Evolutionary conservation across 2,113 vertebrate species (phyloP).

Genomic region (Nestor notabilis): DNA sequence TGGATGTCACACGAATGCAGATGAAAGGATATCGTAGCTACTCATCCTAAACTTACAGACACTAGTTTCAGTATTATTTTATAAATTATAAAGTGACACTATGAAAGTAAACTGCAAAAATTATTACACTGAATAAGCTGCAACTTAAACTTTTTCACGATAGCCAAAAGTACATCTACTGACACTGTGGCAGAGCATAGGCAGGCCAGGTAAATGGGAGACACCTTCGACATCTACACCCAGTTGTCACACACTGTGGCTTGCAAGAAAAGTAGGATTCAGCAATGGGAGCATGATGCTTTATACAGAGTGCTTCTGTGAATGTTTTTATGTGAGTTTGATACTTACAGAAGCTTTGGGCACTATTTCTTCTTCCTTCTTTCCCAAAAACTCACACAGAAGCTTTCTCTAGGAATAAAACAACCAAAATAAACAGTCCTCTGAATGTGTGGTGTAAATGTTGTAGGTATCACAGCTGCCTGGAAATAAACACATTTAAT

Average conservation of each 20-base stretch:
- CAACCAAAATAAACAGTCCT: background rate
- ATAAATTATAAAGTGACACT: background rate
- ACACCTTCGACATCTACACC: background rate
- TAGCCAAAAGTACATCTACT: background rate
- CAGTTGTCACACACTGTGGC: background rate
- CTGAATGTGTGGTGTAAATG: background rate
- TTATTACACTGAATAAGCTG: background rate
- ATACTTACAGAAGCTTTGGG: background rate
- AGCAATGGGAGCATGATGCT: accelerated
- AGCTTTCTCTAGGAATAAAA: background rate
- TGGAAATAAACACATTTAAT: background rate
- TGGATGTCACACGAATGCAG: constrained; percentile 73
- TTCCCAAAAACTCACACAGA: background rate
- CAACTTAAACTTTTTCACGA: background rate
- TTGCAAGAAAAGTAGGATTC: background rate
- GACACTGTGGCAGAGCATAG: background rate
- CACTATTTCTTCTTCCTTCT: background rate
- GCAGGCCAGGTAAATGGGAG: background rate
- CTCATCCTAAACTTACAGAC: background rate
- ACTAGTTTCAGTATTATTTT: background rate
- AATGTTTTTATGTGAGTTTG: accelerated
- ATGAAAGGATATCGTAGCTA: background rate
- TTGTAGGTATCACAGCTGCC: background rate
- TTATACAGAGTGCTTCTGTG: background rate
- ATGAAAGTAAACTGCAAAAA: background rate